These are phyloP conservation scores for Drosophila hamatofila DNA, from an alignment of 2,888 invertebrate genomes.

Conservation along the genomic window DNA sequence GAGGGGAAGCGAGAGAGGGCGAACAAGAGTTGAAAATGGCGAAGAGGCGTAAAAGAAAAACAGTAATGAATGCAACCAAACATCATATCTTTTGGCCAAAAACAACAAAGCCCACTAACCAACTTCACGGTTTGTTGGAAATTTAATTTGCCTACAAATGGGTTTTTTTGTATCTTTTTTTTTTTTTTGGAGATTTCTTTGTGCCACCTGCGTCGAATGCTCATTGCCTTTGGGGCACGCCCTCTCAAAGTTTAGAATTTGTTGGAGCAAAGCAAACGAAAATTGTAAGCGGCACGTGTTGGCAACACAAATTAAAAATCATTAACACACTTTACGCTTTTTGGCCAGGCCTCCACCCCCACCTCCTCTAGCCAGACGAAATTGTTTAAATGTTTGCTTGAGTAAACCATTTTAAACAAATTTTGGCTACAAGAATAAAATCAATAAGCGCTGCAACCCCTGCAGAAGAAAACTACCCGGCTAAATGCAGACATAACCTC, in stretches of 20 bases:
- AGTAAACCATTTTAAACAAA: background rate
- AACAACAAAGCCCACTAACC: slow-evolving; percentile 61
- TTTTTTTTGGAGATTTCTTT: slow-evolving; percentile 37
- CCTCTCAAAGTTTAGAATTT: slow-evolving; percentile 45
- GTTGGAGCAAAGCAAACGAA: slow-evolving; percentile 55
- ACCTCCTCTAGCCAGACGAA: background rate
- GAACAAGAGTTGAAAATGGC: slow-evolving; percentile 2
- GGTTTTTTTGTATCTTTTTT: slow-evolving; percentile 27
- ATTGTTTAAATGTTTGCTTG: slow-evolving; percentile 5
- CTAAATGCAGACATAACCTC: slow-evolving; percentile 59
- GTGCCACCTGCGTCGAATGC: slow-evolving; percentile 22
- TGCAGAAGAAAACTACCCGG: slow-evolving; percentile 34
- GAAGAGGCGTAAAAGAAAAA: slow-evolving; percentile 25
- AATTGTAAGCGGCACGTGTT: slow-evolving; percentile 65
- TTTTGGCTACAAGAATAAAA: slow-evolving; percentile 10
- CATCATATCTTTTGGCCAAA: slow-evolving; percentile 29
- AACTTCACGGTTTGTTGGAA: slow-evolving; percentile 78
- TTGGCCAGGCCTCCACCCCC: slow-evolving; percentile 4
- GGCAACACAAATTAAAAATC: slow-evolving; percentile 45
- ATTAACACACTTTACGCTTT: slow-evolving; percentile 64
- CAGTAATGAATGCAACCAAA: slow-evolving; percentile 1
- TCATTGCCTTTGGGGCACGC: slow-evolving; percentile 44
- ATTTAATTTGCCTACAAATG: slow-evolving; percentile 80
- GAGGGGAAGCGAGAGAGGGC: background rate
- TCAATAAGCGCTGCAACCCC: slow-evolving; percentile 42